Evolutionary conservation across 2,888 invertebrate genomes (phyloP).

Genomic region (Cheilosia grossa): DNA sequence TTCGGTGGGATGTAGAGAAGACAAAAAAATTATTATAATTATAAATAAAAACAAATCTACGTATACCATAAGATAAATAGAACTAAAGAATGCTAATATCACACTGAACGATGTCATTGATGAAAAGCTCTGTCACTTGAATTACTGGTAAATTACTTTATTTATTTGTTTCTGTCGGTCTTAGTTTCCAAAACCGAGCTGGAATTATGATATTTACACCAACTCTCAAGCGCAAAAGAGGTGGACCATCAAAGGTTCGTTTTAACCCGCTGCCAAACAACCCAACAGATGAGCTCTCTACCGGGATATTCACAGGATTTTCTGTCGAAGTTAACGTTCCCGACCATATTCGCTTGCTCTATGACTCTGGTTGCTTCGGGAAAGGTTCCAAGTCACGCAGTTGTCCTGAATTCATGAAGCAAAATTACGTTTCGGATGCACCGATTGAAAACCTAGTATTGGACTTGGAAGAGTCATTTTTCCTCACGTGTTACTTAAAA

Average conservation of each 20-base stretch:
- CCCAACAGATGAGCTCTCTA: constrained; percentile 83
- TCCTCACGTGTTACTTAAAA: constrained; percentile 87
- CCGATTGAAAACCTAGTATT: constrained; percentile 86
- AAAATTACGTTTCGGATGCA: not conserved
- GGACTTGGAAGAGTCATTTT: constrained; percentile 91
- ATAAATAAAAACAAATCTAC: too few relatives aligned
- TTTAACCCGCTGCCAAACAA: constrained; percentile 15
- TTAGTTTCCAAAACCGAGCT: not conserved
- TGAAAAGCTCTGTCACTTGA: not conserved
- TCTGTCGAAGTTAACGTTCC: constrained; percentile 86
- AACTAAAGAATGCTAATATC: too few relatives aligned
- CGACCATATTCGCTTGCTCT: constrained; percentile 86
- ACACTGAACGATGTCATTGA: not conserved
- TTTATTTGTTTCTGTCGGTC: not conserved
- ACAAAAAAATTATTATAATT: too few relatives aligned
- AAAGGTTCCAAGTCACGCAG: constrained; percentile 88
- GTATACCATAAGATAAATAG: too few relatives aligned
- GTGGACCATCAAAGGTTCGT: constrained; percentile 9
- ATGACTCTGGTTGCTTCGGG: constrained; percentile 90
- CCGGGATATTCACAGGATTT: constrained; percentile 88
- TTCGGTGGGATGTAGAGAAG: too few relatives aligned
- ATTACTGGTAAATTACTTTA: not conserved
- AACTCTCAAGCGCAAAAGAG: constrained; percentile 76
- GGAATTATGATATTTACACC: constrained; percentile 73
- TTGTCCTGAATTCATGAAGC: constrained; percentile 72